Evolutionary conservation across 2,888 invertebrate genomes (phyloP), one percentile per base, ranked within the genome.

Genomic region (Lasioglossum morio): DNA sequence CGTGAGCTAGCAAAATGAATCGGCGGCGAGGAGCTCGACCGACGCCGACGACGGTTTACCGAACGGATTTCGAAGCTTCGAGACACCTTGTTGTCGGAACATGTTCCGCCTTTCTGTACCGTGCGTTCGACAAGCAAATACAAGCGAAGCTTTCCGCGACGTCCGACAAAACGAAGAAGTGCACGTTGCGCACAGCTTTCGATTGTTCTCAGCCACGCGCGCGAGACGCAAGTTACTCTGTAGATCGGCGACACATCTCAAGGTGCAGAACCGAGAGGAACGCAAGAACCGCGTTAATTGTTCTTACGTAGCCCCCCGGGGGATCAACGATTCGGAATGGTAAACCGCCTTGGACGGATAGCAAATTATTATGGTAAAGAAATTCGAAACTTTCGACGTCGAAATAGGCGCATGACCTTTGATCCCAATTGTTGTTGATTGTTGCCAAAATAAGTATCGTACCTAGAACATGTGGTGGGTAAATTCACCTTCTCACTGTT

Each of bases 371-470:
- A 75, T 14, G 19, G 66, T 48, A 40, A 48, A 53, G 10, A 10
- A 63, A 63, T 8, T 37, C 16, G 53, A 30, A 27, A 34, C 23
- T 43, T 30, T n/a, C 40, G 73, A n/a, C 66, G 10, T 77, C 30
- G 74, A n/a, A 14, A 72, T 53, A 16, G 72, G 16, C 43, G 86
- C 81, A 80, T 77, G 73, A 89, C 84, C 89, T 81, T 89, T 85
- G 90, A 92, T 92, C 93, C 93, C 92, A 91, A 92, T 95, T 93
- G 94, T 94, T 95, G 94, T 95, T 95, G 92, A 95, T 94, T 94
- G 95, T 95, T 95, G 95, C 94, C 95, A 53, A 95, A 87, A 94
- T 93, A 94, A 92, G 88, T 93, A 91, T 88, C 88, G 85, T 90
- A 90, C 79, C 74, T 87, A 90, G 90, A 88, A 77, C 73, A 88